Evolutionary conservation across 1,140 invertebrate genomes (phyloP), one percentile per base, ranked within the genome.

Genomic region (Megathymus violae): DNA sequence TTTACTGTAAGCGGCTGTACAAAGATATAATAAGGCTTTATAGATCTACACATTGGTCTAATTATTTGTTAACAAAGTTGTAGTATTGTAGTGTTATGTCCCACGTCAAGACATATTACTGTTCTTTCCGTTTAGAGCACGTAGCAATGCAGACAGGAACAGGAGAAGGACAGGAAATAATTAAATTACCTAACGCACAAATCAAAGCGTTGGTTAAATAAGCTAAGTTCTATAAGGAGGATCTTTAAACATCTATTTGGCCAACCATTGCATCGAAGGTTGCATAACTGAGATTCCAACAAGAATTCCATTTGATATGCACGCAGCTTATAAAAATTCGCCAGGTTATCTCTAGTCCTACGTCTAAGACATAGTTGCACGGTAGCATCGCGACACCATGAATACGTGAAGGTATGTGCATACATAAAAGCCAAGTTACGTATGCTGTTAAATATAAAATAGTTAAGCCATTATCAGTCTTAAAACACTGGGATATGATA

Each of bases 291-390:
- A 58, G 54, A 58, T 58, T 58, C 54, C 54, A 58, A 58, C 54
- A 58, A 46, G 54, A 41, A 58, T 58, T 59, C 56, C 27, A 36
- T 16, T 59, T 59, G 43, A 47, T 59, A 59, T 59, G 41, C 54
- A 59, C 27, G 54, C 19, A 59, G 54, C 54, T 47, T 59, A 59
- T 59, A 59, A 59, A 59, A 59, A 59, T 59, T 59, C 54, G 54
- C 54, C 54, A 59, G 54, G 54, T 59, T 46, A 59, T 59, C 54
- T 59, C 27, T 9, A 46, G 43, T 46, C 41, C 54, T 56, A 43
- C 54, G 41, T 56, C 54, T 59, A 46, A 58, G 54, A 58, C 54
- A 58, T 58, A 58, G 54, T 58, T 58, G 25, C 54, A 58, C 54
- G 41, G 52, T 56, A 40, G 52, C 52, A 43, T 56, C 40, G 54